phyloP scores from a whole-genome alignment of 2,888 invertebrate species.

The Lordiphosa andalusiaca region DNA sequence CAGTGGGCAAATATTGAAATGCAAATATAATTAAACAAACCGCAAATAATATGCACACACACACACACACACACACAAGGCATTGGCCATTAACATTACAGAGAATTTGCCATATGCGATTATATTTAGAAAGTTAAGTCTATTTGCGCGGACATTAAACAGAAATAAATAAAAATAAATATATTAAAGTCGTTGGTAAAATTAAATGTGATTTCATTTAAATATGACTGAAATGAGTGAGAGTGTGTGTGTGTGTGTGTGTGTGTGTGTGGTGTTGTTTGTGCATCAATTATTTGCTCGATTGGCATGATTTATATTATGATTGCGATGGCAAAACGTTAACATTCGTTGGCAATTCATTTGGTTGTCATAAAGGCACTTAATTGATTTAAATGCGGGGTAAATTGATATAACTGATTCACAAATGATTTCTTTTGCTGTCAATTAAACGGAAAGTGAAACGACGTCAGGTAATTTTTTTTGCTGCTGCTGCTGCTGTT shows the following conservation, averaged over 20 bases:
- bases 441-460: conserved; percentile 69
- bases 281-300: conserved; percentile 31
- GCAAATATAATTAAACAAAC: conserved; percentile 30
- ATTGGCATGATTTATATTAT: conserved; percentile 36
- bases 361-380: conserved; percentile 8
- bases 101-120: conserved; percentile 32
- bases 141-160: conserved; percentile 17
- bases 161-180: not conserved
- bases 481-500: not conserved
- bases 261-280: not conserved
- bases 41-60: conserved; percentile 30
- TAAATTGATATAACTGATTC: conserved; percentile 24
- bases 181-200: conserved; percentile 9
- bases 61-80: no score
- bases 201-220: conserved; percentile 36
- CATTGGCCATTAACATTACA: conserved; percentile 34
- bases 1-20: conserved; percentile 22
- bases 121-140: conserved; percentile 35
- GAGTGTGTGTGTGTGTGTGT: not conserved
- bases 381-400: conserved; percentile 8
- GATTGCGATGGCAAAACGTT: conserved; percentile 18
- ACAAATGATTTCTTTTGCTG: conserved; percentile 49
- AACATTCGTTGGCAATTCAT: conserved; percentile 28
- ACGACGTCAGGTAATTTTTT: conserved; percentile 25
- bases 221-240: conserved; percentile 16